Conservation (phyloP, 2,113 vertebrate genomes). For the Isichthys henryi region DNA sequence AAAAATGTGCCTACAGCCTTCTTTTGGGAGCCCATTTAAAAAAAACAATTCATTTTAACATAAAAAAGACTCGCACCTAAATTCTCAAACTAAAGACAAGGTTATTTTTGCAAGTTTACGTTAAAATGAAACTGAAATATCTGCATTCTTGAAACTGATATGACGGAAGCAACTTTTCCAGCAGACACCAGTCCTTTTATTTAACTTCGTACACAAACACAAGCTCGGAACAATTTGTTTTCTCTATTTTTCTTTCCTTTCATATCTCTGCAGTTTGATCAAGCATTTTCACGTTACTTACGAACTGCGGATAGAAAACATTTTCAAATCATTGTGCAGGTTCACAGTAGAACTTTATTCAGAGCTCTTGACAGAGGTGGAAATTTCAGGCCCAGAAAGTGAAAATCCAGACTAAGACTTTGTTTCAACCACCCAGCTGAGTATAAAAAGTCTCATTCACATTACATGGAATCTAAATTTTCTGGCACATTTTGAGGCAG, state of each 20-base stretch:
- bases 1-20: not conserved
- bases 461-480: too few relatives aligned
- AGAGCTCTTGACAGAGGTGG: not conserved
- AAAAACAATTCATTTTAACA: not conserved
- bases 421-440: too few relatives aligned
- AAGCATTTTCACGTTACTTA: not conserved
- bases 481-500: too few relatives aligned
- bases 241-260: not conserved
- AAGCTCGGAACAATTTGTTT: not conserved
- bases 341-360: not conserved
- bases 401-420: too few relatives aligned
- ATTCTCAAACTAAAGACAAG: not conserved
- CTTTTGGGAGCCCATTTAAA: not conserved
- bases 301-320: not conserved
- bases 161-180: not conserved
- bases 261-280: not conserved
- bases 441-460: too few relatives aligned
- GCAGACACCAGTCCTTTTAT: not conserved
- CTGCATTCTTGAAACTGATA: not conserved
- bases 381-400: too few relatives aligned
- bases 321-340: not conserved
- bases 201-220: not conserved
- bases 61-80: not conserved
- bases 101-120: not conserved
- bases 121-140: not conserved